phyloP scores from a whole-genome alignment of 2,797 vertebrate species.

The Fistularia commersonii region DNA sequence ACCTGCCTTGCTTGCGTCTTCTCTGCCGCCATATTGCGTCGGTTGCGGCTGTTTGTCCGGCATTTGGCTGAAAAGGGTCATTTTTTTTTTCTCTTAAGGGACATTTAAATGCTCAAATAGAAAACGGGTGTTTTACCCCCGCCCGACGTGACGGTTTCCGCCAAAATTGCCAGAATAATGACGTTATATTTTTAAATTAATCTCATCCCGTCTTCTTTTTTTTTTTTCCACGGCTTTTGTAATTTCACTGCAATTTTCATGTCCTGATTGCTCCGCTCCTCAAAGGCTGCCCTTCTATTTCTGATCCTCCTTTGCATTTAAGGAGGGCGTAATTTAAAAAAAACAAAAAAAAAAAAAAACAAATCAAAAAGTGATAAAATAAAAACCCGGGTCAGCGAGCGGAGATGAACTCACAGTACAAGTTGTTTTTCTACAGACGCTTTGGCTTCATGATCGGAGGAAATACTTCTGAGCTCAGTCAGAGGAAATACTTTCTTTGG shows the following conservation, averaged over 20 bases:
- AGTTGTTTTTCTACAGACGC: conserved; percentile 1
- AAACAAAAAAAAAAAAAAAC: conserved; percentile 22
- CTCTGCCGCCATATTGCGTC: too few relatives aligned
- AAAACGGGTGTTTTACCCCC: conserved; percentile 32
- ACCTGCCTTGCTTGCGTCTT: too few relatives aligned
- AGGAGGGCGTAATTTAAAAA: conserved; percentile 43
- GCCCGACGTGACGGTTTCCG: conserved; percentile 45
- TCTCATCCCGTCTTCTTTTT: conserved; percentile 39
- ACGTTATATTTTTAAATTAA: conserved; percentile 61
- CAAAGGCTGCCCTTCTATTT: conserved; percentile 66
- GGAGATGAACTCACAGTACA: conserved; percentile 8
- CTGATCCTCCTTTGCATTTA: conserved; percentile 45
- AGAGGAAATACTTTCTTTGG: too few relatives aligned
- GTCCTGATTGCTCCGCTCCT: conserved; percentile 70
- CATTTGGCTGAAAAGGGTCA: neutral
- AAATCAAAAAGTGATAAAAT: too few relatives aligned
- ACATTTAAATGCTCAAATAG: conserved; percentile 31
- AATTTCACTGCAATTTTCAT: conserved; percentile 75
- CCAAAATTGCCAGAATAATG: conserved; percentile 63
- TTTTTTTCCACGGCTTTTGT: conserved; percentile 65
- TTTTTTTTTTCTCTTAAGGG: conserved; percentile 28
- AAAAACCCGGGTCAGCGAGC: conserved; percentile 37
- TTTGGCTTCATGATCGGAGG: too few relatives aligned
- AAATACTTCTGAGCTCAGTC: too few relatives aligned
- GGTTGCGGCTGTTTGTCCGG: too few relatives aligned